Percentiles rank a stretch among this genome's conserved stretches.
phyloP scores from a whole-genome alignment of 2,113 vertebrate species.

The Pteropus alecto region DNA sequence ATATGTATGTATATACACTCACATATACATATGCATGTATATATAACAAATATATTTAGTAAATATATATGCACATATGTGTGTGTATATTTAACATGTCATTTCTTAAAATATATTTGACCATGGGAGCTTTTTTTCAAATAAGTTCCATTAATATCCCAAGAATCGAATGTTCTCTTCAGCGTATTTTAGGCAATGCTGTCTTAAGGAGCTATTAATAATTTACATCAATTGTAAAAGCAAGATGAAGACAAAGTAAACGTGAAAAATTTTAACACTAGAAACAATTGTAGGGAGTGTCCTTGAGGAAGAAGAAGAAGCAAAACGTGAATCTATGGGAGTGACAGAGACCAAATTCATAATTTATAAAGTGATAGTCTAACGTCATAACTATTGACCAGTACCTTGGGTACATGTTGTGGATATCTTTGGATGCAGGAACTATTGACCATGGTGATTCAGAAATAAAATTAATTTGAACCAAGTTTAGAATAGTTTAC shows the following conservation, averaged over 20 bases:
- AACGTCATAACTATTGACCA: neutral
- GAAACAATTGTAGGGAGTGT: neutral
- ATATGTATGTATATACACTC: neutral
- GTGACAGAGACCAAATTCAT: neutral
- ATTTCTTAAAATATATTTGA: slow-evolving; percentile 11
- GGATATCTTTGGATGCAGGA: neutral
- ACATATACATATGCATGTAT: neutral
- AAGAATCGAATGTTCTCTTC: neutral
- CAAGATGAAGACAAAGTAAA: slow-evolving; percentile 4
- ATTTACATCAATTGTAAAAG: neutral
- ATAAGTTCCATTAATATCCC: neutral
- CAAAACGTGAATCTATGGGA: neutral
- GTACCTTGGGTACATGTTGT: neutral
- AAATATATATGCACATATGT: too few relatives aligned
- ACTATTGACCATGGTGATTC: neutral
- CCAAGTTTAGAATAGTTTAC: slow-evolving; percentile 2
- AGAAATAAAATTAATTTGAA: slow-evolving; percentile 6
- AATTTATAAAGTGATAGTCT: neutral
- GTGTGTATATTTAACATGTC: neutral
- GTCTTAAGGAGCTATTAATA: neutral
- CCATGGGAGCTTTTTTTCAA: neutral
- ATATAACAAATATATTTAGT: too few relatives aligned
- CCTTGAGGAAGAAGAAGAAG: neutral
- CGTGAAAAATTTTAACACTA: neutral
- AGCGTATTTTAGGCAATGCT: neutral